Conservation (phyloP, 2,113 vertebrate species). For the Pimephales promelas region DNA sequence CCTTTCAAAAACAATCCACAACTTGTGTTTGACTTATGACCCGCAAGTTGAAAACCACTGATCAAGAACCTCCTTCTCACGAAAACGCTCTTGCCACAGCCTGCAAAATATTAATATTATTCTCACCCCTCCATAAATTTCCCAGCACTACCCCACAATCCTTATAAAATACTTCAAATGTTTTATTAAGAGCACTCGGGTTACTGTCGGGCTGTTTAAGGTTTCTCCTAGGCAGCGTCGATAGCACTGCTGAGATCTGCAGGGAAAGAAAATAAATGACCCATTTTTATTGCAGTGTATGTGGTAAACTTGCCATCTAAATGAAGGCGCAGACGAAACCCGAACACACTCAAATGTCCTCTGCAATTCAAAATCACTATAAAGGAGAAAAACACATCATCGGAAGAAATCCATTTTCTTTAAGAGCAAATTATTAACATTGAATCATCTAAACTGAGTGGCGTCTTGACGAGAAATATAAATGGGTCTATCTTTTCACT, state of each 20-base stretch:
- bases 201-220: constrained; percentile 40
- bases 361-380: constrained; percentile 1
- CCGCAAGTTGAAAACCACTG: neutral
- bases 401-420: constrained; percentile 55
- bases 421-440: constrained; percentile 62
- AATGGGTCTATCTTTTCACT: constrained; percentile 49
- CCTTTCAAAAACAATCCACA: neutral
- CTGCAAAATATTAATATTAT: constrained; percentile 33
- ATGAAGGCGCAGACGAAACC: constrained; percentile 48
- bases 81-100: constrained; percentile 6
- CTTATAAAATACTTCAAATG: constrained; percentile 24
- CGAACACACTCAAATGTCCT: neutral
- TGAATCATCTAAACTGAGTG: constrained; percentile 54
- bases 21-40: neutral
- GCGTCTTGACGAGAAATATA: constrained; percentile 59
- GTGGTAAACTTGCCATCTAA: constrained; percentile 52
- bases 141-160: constrained; percentile 11
- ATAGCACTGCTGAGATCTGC: constrained; percentile 43
- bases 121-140: constrained; percentile 33
- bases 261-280: constrained; percentile 61
- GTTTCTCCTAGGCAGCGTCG: constrained; percentile 37
- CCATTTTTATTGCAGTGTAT: constrained; percentile 58
- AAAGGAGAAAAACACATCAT: constrained; percentile 8
- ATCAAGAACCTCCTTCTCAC: neutral
- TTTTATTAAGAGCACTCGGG: constrained; percentile 22